These are phyloP conservation scores for Clamator glandarius DNA, from an alignment of 2,797 vertebrate species.

Conservation along the genomic window DNA sequence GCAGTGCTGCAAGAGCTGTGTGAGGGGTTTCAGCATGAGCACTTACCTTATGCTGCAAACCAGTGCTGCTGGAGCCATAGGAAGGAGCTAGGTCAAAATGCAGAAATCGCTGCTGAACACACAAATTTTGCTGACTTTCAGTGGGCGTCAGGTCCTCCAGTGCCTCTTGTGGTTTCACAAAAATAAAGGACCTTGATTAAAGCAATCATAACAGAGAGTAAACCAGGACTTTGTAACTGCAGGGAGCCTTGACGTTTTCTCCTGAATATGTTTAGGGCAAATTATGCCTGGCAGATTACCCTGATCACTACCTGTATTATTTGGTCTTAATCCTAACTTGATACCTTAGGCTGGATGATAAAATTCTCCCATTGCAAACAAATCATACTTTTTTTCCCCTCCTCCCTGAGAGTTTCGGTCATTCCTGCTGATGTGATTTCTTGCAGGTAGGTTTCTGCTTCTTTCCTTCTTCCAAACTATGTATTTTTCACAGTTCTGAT, in stretches of 20 bases:
- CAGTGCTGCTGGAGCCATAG: fast-evolving
- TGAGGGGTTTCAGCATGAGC: fast-evolving
- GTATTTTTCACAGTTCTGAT: neutral
- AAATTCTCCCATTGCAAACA: neutral
- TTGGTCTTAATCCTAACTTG: neutral
- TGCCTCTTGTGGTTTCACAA: neutral
- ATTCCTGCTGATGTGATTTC: neutral
- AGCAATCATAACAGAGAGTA: neutral
- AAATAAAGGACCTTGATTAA: neutral
- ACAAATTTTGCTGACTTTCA: neutral
- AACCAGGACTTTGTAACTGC: neutral
- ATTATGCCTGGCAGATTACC: neutral
- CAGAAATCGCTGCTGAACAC: neutral
- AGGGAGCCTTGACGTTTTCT: neutral
- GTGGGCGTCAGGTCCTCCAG: neutral
- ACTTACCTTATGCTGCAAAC: no score
- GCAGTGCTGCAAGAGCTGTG: fast-evolving
- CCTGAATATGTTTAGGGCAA: neutral
- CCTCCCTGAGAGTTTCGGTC: neutral
- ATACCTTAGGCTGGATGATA: neutral
- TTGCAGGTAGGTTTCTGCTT: neutral
- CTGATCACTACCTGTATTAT: neutral
- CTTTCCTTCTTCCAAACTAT: neutral
- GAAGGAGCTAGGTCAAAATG: neutral
- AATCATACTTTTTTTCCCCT: neutral